phyloP scores from a whole-genome alignment of 92 coral and sea anemone genomes.

The Zoanthus sociatus region DNA sequence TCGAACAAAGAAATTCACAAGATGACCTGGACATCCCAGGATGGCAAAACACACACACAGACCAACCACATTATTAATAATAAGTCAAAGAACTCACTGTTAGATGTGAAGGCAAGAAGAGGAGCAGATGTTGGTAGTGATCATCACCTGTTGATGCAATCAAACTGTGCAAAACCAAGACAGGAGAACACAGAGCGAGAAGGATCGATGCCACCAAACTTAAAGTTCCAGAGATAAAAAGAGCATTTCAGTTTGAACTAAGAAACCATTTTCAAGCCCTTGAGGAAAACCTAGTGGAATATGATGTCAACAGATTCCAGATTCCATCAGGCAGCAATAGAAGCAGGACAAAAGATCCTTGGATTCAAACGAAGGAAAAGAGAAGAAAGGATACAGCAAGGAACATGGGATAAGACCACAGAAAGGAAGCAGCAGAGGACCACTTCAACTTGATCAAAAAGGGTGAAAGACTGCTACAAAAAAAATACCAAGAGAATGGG shows the following conservation, averaged over 20 bases:
- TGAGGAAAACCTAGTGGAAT: too few species aligned
- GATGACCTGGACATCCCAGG: neutral
- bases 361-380: constrained; percentile 27
- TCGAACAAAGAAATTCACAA: constrained; percentile 1
- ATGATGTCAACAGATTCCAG: neutral
- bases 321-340: constrained; percentile 25
- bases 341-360: constrained; percentile 14
- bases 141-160: neutral
- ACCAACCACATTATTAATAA: neutral
- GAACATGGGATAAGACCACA: constrained; percentile 4
- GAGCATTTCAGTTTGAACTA: neutral
- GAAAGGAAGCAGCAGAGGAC: constrained; percentile 15
- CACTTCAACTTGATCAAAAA: constrained; percentile 14
- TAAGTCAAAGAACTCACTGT: neutral
- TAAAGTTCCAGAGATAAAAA: neutral
- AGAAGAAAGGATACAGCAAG: constrained; percentile 22
- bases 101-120: constrained; percentile 1
- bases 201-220: neutral
- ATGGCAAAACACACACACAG: neutral
- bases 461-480: constrained; percentile 3
- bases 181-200: neutral
- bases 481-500: constrained; percentile 23
- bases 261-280: neutral
- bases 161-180: constrained; percentile 8
- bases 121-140: neutral